Evolutionary conservation across 2,113 vertebrate species (phyloP).

Genomic region (Sinocyclocheilus anophthalmus): DNA sequence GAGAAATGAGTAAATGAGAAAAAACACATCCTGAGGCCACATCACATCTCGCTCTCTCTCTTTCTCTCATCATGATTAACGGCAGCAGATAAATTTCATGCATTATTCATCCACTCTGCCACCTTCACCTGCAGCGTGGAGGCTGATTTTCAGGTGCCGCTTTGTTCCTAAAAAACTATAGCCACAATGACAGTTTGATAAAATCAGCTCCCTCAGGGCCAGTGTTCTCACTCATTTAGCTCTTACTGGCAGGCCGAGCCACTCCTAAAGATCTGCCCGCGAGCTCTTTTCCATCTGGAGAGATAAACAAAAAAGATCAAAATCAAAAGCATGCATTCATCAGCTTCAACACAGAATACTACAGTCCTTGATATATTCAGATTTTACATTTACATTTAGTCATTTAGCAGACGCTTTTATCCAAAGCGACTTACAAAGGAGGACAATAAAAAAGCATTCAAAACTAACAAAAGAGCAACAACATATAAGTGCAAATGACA

Average conservation of each 20-base stretch:
- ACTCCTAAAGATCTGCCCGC: slow-evolving; percentile 16
- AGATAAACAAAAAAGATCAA: slow-evolving; percentile 21
- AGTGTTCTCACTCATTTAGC: slow-evolving; percentile 33
- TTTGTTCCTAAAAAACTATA: slow-evolving; percentile 58
- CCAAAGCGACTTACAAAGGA: too few species aligned
- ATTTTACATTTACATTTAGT: not conserved
- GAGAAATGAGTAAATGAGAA: slow-evolving; percentile 28
- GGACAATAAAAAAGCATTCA: too few species aligned
- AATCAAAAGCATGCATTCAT: not conserved
- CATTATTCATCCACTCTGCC: slow-evolving; percentile 69
- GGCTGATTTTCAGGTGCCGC: slow-evolving; percentile 47
- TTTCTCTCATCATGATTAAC: slow-evolving; percentile 60
- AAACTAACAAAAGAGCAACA: too few species aligned
- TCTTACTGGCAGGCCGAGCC: slow-evolving; percentile 16
- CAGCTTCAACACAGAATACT: not conserved
- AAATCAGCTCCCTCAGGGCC: slow-evolving; percentile 42
- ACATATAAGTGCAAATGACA: too few species aligned
- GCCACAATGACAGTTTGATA: slow-evolving; percentile 56
- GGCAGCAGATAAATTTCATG: slow-evolving; percentile 59
- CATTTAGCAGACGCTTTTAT: too few species aligned
- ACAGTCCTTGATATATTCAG: not conserved
- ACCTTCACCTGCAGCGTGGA: slow-evolving; percentile 62
- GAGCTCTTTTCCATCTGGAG: slow-evolving; percentile 8
- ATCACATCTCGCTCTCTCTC: slow-evolving; percentile 5
- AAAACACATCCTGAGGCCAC: slow-evolving; percentile 8